Base-by-base conservation (phyloP, 1,140 invertebrate genomes). In the Neuroterus valhalla region DNA sequence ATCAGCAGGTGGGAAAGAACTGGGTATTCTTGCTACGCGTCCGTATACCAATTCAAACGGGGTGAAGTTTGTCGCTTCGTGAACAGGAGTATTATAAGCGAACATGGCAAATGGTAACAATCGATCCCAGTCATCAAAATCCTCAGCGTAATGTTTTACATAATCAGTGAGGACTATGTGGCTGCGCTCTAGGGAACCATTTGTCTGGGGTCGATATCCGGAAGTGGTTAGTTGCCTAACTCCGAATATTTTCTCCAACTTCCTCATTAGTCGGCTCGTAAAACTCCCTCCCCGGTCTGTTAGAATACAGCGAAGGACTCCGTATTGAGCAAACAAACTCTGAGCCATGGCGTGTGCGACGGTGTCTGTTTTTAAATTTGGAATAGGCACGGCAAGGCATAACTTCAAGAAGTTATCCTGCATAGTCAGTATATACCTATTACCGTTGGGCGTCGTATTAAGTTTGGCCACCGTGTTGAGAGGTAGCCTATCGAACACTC, bases 201-300 rank as follows among this genome's bases (percentile, higher is more conserved):
- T 76, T 8, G 70, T 48, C 48, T 77, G 68, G 1, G 72, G 76
- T 1, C 55, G 55, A 48, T 75, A 75, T 2, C 19, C 74, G 0
- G 71, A 72, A 1, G 71, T 74, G 0, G 23, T 42, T 2, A 67
- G 5, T 38, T 67, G 21, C 38, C 38, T 31, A 2, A 67, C 38
- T 38, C 38, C 15, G 31, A 67, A 67, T 2, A 67, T 17, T 38
- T 42, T 67, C 23, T 26, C 26, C 1, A 67, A 15, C 38, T 67
- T 45, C 15, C 8, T n/a, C n/a, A n/a, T n/a, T n/a, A n/a, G n/a
- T n/a, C n/a, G n/a, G n/a, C n/a, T n/a, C n/a, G n/a, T n/a, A 45
- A 45, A 45, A 12, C 11, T 45, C 3, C 3, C 44, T 5, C 44
- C 8, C 15, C 44, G 3, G 10, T 45, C 44, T 3, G 44, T 45